Percentiles rank a stretch among this genome's conserved stretches.
Conservation (phyloP, 1,140 invertebrate species). For the Platorchestia sp. region DNA sequence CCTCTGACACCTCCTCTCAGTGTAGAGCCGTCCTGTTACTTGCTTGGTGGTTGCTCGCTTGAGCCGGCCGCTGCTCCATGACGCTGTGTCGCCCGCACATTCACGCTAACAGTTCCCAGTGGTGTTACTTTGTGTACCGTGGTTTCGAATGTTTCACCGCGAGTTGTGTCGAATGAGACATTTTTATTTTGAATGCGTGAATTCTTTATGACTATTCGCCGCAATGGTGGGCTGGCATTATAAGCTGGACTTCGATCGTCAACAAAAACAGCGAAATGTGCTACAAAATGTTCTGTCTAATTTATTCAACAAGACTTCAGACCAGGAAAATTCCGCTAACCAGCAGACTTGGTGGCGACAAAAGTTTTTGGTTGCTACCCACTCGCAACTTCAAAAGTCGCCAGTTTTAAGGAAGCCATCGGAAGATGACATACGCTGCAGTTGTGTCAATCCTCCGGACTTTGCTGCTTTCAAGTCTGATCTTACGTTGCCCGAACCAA, state of each 20-base stretch:
- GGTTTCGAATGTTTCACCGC: background rate
- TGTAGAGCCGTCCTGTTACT: constrained; percentile 5
- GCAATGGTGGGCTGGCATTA: constrained; percentile 33
- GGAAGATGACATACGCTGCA: background rate
- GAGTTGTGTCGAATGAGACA: background rate
- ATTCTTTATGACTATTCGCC: background rate
- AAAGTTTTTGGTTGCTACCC: constrained; percentile 15
- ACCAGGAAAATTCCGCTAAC: constrained; percentile 7
- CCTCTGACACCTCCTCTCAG: background rate
- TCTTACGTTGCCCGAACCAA: background rate
- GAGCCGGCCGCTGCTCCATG: background rate
- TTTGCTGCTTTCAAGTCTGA: background rate
- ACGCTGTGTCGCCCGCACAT: background rate
- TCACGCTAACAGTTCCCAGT: background rate
- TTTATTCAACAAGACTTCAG: background rate
- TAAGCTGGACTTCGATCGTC: constrained; percentile 3
- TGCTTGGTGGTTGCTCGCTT: background rate
- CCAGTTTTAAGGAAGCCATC: background rate
- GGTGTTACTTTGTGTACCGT: background rate
- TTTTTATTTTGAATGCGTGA: background rate
- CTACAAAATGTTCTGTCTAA: constrained; percentile 1
- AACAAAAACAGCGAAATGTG: background rate
- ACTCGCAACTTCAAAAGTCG: constrained; percentile 26
- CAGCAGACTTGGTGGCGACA: constrained; percentile 31
- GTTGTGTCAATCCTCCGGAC: constrained; percentile 29